A percentile compares a stretch with the other conserved stretches of the same genome.
Evolutionary conservation across 2,113 vertebrate species (phyloP).

Genomic region (Ophiodon elongatus): DNA sequence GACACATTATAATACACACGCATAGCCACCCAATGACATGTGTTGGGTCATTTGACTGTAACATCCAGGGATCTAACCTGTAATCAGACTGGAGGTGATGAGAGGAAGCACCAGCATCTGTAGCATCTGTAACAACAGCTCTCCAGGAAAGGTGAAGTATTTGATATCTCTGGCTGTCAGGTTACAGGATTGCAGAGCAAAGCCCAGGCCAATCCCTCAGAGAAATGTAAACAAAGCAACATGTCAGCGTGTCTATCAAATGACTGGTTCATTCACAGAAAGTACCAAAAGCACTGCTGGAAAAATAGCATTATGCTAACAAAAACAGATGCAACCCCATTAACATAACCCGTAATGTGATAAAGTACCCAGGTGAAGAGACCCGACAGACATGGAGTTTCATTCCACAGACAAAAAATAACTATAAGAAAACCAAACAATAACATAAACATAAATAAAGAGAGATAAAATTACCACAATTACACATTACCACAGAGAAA

Average conservation of each 20-base stretch:
- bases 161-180: slow-evolving; percentile 9
- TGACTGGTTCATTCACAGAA: not conserved
- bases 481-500: too few relatives aligned
- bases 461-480: too few relatives aligned
- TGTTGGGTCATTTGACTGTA: not conserved
- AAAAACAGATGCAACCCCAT: not conserved
- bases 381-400: not conserved
- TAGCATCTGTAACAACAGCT: slow-evolving; percentile 25
- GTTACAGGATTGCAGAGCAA: not conserved
- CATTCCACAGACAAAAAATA: not conserved
- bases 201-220: not conserved
- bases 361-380: not conserved
- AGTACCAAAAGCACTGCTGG: not conserved
- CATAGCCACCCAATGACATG: too few relatives aligned
- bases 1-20: not conserved
- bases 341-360: not conserved
- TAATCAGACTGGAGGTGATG: slow-evolving; percentile 35
- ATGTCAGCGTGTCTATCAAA: not conserved
- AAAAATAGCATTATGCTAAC: not conserved
- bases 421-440: not conserved
- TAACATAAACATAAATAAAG: too few relatives aligned
- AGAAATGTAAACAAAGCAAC: not conserved
- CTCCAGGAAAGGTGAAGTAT: slow-evolving; percentile 36
- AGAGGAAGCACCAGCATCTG: slow-evolving; percentile 36
- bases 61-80: slow-evolving; percentile 15